Conservation (phyloP, 2,113 vertebrate species). For the Amblyopsis rosae region DNA sequence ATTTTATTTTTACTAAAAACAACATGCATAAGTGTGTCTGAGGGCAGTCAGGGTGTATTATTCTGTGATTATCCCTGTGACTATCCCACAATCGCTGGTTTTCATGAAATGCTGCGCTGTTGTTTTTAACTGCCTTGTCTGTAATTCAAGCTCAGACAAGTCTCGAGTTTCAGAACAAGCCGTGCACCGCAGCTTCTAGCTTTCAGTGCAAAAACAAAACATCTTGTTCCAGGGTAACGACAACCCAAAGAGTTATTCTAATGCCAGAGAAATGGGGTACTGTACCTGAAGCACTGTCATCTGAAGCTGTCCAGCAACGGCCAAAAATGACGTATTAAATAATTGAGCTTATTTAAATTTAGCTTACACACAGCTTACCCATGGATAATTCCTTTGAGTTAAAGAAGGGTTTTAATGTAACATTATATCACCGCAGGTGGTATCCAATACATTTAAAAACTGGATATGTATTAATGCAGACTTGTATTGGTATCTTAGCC, state of each 20-base stretch:
- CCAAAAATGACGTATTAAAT: neutral
- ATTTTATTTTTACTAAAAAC: too few species aligned
- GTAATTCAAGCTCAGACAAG: conserved; percentile 42
- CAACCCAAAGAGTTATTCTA: conserved; percentile 10
- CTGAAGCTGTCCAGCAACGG: neutral
- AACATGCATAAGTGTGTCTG: neutral
- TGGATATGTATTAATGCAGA: neutral
- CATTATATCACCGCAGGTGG: neutral
- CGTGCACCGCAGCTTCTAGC: conserved; percentile 24
- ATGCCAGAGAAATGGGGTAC: neutral
- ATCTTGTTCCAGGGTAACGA: conserved; percentile 18
- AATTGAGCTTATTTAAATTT: neutral
- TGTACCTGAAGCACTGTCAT: neutral
- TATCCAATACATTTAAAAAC: neutral
- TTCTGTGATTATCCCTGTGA: conserved; percentile 5
- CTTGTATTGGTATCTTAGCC: too few species aligned
- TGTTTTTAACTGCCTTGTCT: conserved; percentile 39
- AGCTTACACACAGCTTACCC: neutral
- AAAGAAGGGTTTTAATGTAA: too few species aligned
- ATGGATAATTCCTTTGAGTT: too few species aligned
- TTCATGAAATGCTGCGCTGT: conserved; percentile 2
- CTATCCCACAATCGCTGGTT: conserved; percentile 1
- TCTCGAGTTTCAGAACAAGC: conserved; percentile 22
- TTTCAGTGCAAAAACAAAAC: conserved; percentile 19
- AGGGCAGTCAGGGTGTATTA: neutral